These are phyloP conservation scores for Sialis lutaria DNA, from an alignment of 2,888 invertebrate species.

Conservation along the genomic window DNA sequence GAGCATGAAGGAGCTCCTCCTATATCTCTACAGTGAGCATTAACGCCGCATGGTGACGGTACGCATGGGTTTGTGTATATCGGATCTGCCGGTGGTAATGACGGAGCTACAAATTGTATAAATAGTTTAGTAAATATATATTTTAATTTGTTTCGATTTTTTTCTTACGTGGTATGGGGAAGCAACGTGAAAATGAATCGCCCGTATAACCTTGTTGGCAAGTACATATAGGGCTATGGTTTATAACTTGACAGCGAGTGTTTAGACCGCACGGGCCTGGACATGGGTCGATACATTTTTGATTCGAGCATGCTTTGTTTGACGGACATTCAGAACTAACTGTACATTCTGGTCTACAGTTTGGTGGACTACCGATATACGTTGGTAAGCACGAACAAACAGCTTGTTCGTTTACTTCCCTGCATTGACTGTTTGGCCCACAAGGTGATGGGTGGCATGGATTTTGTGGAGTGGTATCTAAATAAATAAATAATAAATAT, in stretches of 20 bases:
- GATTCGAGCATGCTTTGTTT: conserved; percentile 46
- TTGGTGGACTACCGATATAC: conserved; percentile 46
- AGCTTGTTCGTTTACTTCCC: conserved; percentile 47
- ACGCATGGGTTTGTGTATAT: conserved; percentile 34
- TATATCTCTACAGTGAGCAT: conserved; percentile 43
- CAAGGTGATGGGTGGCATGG: conserved; percentile 50
- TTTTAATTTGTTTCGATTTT: conserved; percentile 12
- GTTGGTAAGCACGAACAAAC: conserved; percentile 52
- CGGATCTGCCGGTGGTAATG: conserved; percentile 8
- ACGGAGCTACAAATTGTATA: background rate
- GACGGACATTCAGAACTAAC: conserved; percentile 52
- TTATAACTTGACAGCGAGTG: conserved; percentile 51
- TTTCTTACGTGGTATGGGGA: conserved; percentile 25
- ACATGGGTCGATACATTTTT: conserved; percentile 57
- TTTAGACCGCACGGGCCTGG: conserved; percentile 55
- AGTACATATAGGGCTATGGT: conserved; percentile 53
- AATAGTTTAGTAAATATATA: background rate
- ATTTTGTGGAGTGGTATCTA: conserved; percentile 23
- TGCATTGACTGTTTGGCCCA: conserved; percentile 64
- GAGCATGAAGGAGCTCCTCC: conserved; percentile 32
- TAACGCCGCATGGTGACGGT: conserved; percentile 50
- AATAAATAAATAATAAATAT: background rate
- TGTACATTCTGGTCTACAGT: conserved; percentile 56
- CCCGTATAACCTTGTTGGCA: conserved; percentile 42
- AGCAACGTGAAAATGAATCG: conserved; percentile 46